phyloP scores from a whole-genome alignment of 2,113 vertebrate species.

The Phrynosoma blainvillii region DNA sequence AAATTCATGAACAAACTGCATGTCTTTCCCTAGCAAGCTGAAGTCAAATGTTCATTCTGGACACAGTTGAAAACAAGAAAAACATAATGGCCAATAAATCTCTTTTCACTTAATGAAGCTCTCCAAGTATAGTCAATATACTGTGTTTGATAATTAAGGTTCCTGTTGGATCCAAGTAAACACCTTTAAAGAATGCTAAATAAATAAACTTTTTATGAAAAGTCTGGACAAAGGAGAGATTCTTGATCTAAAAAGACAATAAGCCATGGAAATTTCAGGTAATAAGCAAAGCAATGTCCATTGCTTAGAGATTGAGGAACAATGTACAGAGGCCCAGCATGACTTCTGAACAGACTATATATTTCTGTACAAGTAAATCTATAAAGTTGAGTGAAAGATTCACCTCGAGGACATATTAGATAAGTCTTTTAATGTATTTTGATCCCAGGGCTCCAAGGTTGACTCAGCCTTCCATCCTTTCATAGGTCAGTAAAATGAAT shows the following conservation, averaged over 20 bases:
- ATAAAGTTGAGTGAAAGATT: not conserved
- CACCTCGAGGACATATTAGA: not conserved
- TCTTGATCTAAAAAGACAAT: too few species aligned
- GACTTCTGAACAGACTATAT: not conserved
- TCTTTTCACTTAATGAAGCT: constrained; percentile 41
- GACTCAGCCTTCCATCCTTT: too few species aligned
- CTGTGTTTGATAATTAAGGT: constrained; percentile 20
- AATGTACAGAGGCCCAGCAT: not conserved
- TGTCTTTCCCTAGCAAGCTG: constrained; percentile 73
- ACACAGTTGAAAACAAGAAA: not conserved
- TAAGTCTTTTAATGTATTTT: not conserved
- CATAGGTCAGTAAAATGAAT: too few species aligned
- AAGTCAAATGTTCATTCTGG: constrained; percentile 68
- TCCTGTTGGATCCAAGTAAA: constrained; percentile 7
- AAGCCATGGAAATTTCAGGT: too few species aligned
- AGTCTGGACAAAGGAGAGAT: too few species aligned
- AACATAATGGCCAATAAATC: constrained; percentile 44
- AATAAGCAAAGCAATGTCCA: too few species aligned
- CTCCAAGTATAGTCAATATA: constrained; percentile 22
- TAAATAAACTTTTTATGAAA: too few species aligned
- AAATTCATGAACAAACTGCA: constrained; percentile 70
- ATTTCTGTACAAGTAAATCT: not conserved
- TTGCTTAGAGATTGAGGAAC: too few species aligned
- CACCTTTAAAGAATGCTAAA: too few species aligned
- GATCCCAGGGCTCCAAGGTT: too few species aligned